Conservation (phyloP, 2,888 invertebrate genomes). For the Caenorhabditis sp. region DNA sequence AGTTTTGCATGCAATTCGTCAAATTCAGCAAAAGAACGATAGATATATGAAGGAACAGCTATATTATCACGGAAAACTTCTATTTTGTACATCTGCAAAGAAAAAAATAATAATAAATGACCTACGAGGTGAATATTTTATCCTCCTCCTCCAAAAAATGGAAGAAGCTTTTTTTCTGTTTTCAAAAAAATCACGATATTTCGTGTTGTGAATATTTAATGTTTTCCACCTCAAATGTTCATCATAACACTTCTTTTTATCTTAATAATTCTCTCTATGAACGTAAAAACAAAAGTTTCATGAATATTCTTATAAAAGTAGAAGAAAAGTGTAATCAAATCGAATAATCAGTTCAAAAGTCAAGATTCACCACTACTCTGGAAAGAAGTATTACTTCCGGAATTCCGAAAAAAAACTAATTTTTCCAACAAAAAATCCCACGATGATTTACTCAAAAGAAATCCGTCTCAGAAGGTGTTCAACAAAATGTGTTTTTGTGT, state of each 20-base stretch:
- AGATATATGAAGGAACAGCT: conserved; percentile 79
- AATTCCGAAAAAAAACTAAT: neutral
- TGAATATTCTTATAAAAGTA: no score
- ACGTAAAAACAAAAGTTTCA: neutral
- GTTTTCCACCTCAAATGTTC: no score
- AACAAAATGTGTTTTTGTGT: no score
- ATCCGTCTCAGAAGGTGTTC: no score
- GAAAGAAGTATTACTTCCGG: no score
- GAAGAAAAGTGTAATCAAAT: no score
- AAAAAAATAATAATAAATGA: neutral
- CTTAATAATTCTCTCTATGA: no score
- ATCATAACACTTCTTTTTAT: no score
- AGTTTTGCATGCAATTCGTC: conserved; percentile 94
- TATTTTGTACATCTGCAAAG: conserved; percentile 63
- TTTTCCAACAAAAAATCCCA: neutral
- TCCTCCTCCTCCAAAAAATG: neutral
- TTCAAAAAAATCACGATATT: neutral
- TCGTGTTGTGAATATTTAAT: neutral
- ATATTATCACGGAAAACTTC: conserved; percentile 52
- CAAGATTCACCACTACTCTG: no score
- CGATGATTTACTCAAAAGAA: no score
- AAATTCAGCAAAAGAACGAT: conserved; percentile 95
- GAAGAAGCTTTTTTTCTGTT: conserved; percentile 6
- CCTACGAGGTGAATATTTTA: neutral
- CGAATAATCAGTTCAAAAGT: no score